These are phyloP conservation scores for Labroides dimidiatus DNA, from an alignment of 2,797 vertebrate species.

Conservation along the genomic window DNA sequence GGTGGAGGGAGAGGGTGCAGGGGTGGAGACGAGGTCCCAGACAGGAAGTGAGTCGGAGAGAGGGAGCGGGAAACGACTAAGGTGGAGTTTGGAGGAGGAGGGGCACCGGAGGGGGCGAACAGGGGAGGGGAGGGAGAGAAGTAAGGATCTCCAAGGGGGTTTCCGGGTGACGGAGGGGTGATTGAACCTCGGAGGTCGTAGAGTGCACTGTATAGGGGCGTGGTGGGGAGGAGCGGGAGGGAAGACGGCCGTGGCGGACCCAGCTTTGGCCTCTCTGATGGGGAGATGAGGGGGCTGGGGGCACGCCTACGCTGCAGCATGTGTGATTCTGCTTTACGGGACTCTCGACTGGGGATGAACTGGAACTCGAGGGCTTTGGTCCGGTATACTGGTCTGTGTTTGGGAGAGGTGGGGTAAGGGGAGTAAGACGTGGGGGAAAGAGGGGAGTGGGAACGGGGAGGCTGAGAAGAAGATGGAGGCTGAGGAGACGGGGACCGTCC, in stretches of 20 bases:
- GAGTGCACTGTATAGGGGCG: constrained; percentile 88
- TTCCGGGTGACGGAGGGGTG: constrained; percentile 86
- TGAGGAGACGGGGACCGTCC: constrained; percentile 82
- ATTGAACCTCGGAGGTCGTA: constrained; percentile 90
- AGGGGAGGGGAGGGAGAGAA: constrained; percentile 86
- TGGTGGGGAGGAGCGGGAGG: constrained; percentile 84
- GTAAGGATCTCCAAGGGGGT: constrained; percentile 87
- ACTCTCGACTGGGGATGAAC: constrained; percentile 84
- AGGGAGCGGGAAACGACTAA: constrained; percentile 87
- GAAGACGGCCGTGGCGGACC: constrained; percentile 91
- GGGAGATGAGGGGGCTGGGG: constrained; percentile 91
- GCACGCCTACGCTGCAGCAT: constrained; percentile 87
- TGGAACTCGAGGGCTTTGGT: constrained; percentile 87
- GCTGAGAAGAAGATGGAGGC: constrained; percentile 71
- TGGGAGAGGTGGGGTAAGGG: constrained; percentile 86
- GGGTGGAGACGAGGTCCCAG: constrained; percentile 85
- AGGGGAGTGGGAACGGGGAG: constrained; percentile 80
- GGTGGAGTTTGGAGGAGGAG: constrained; percentile 82
- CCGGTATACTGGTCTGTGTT: constrained; percentile 86
- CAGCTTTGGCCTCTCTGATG: constrained; percentile 87
- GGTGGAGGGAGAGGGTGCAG: constrained; percentile 85
- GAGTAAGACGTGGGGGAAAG: constrained; percentile 80
- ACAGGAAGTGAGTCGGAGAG: constrained; percentile 92
- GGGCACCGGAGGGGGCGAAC: constrained; percentile 86
- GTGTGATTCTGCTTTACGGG: constrained; percentile 83